Conservation (phyloP, 2,113 vertebrate species). For the Notothenia coriiceps region DNA sequence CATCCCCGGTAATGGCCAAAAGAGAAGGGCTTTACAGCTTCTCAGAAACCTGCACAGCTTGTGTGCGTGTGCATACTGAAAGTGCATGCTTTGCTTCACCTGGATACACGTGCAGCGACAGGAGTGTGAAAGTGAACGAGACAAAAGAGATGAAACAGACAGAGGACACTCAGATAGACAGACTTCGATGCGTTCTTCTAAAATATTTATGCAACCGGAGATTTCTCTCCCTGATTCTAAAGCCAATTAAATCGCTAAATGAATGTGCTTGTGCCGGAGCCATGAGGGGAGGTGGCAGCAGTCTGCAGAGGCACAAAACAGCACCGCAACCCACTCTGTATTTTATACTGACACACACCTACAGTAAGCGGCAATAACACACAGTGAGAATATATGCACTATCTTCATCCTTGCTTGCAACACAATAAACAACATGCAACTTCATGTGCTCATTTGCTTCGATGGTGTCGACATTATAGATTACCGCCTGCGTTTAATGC, state of each 20-base stretch:
- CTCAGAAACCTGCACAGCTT: slow-evolving; percentile 17
- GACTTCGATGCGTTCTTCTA: slow-evolving; percentile 57
- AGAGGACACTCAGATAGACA: slow-evolving; percentile 52
- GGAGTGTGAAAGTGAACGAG: slow-evolving; percentile 3
- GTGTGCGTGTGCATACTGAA: slow-evolving; percentile 13
- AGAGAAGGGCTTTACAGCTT: slow-evolving; percentile 20
- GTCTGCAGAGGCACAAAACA: slow-evolving; percentile 34
- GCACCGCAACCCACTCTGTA: neutral
- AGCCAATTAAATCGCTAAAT: slow-evolving; percentile 76
- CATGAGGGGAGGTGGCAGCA: slow-evolving; percentile 26
- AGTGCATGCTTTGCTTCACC: slow-evolving; percentile 12
- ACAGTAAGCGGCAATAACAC: neutral
- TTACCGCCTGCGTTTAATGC: slow-evolving; percentile 63
- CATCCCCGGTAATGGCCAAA: slow-evolving; percentile 38
- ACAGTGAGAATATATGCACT: slow-evolving; percentile 1
- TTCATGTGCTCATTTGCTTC: slow-evolving; percentile 28
- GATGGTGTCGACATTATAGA: slow-evolving; percentile 56
- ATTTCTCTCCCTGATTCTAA: slow-evolving; percentile 72
- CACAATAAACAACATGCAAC: slow-evolving; percentile 14
- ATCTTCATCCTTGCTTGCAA: slow-evolving; percentile 34
- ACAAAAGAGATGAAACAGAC: slow-evolving; percentile 27
- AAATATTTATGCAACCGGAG: slow-evolving; percentile 77
- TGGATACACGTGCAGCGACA: slow-evolving; percentile 16
- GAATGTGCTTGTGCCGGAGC: slow-evolving; percentile 57
- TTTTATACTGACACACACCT: slow-evolving; percentile 9